Evolutionary conservation across 1,140 invertebrate genomes (phyloP).

Genomic region (Caenorhabditis inopinata): DNA sequence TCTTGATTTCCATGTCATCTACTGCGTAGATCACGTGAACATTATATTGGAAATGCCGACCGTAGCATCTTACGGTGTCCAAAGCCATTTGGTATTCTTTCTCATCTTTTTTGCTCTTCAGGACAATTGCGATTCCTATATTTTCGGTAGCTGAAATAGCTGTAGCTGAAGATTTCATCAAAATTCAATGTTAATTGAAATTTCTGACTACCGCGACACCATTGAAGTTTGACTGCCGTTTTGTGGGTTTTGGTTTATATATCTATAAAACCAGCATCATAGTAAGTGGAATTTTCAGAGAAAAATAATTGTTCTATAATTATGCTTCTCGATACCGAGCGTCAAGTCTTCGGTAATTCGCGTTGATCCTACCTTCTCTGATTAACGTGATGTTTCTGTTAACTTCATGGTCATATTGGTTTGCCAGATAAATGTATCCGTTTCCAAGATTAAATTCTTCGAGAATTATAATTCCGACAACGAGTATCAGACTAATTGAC

Average conservation of each 20-base stretch:
- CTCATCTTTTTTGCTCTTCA: background rate
- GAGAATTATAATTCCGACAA: background rate
- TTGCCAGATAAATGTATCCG: background rate
- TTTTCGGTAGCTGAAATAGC: no score
- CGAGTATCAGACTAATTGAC: background rate
- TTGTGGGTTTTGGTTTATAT: no score
- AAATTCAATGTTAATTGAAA: no score
- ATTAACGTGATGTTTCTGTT: background rate
- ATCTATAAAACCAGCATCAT: no score
- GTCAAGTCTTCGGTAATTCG: no score
- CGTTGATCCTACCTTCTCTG: background rate
- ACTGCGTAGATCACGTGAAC: constrained; percentile 22
- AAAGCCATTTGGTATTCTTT: constrained; percentile 38
- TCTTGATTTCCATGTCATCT: background rate
- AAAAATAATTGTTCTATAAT: no score
- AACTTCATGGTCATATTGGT: background rate
- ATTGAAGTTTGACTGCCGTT: no score
- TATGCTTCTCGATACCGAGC: no score
- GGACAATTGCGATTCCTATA: constrained; percentile 41
- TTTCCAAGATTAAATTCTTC: background rate
- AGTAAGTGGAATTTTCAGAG: no score
- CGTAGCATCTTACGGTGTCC: constrained; percentile 43
- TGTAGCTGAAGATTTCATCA: no score
- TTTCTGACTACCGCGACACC: no score
- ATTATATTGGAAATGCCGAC: background rate